Base-by-base conservation (phyloP, 2,113 vertebrate species). In the Orycteropus afer region DNA sequence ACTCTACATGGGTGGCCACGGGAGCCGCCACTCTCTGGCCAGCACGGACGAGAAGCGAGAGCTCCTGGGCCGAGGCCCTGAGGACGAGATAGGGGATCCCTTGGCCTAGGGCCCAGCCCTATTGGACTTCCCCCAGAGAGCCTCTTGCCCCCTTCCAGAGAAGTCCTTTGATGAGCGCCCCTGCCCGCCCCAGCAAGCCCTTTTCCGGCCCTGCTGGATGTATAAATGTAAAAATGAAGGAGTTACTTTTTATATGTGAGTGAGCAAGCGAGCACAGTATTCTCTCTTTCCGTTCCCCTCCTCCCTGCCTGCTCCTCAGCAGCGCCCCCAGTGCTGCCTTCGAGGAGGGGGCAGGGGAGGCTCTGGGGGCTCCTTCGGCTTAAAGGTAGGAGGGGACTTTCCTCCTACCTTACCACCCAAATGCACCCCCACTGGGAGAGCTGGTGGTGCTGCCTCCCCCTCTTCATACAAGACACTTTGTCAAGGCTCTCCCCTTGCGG, bases 141-240 rank as follows among this genome's bases (percentile, higher is more conserved):
- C 37, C 3, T 63, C 53, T 84, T 20, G 76, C 92, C 90, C 22
- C 37, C 53, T 77, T 74, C 93, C 96, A 77, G 96, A 93, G 82
- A 96, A 95, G 92, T 92, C 90, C 90, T 97, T 79, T 95, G 57
- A 8, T 71, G 45, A 91, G 90, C 92, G 90, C 97, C 93, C 22
- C 14, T 22, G 20, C 55, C 32, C 93, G 37, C 27, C 23, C 93
- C 87, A 87, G 94, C 82, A 59, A 65, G 82, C 89, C 94, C 95
- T 61, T 96, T 74, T 69, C 94, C 37, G 77, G 97, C 93, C 63
- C 74, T 88, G 98, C 99, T 98, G 98, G 98, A 98, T 99, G 99
- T 99, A 99, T 98, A 99, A 99, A 99, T 99, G 99, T 99, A 99
- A 98, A 99, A 99, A 99, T 99, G 99, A 99, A 99, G 99, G 99